Conservation (phyloP, 2,797 vertebrate species). For the Chaetodon trifasciatus region DNA sequence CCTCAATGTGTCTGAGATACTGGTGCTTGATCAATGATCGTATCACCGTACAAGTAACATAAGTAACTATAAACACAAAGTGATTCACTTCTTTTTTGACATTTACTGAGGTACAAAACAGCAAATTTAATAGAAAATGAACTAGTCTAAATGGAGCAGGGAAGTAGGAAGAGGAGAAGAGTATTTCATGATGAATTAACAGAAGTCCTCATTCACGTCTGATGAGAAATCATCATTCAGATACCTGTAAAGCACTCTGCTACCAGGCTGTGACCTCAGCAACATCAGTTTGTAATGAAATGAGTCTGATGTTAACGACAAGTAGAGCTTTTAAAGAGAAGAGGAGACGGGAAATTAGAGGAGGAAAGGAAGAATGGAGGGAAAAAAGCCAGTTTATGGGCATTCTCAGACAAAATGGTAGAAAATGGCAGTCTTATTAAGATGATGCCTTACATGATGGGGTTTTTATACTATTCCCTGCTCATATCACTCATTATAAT, state of each 20-base stretch:
- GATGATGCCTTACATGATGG: conserved; percentile 18
- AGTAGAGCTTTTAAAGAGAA: neutral
- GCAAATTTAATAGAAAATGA: neutral
- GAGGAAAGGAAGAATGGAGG: neutral
- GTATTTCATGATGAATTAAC: neutral
- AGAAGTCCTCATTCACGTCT: neutral
- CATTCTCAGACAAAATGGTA: neutral
- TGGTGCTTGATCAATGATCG: no score
- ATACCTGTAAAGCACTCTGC: neutral
- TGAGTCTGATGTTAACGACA: neutral
- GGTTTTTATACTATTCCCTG: neutral
- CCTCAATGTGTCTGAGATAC: no score
- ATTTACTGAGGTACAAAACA: neutral
- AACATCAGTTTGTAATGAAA: neutral
- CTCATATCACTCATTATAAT: conserved; percentile 21
- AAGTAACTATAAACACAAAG: no score
- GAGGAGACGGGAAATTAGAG: neutral
- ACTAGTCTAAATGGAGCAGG: neutral
- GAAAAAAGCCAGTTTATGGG: neutral
- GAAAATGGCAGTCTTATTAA: conserved; percentile 31
- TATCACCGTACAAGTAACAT: no score
- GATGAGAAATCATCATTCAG: neutral
- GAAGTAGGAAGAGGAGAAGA: neutral
- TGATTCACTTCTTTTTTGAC: no score
- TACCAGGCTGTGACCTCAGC: neutral